Conservation (phyloP, 1,140 invertebrate genomes). For the Diorhabda sublineata region DNA sequence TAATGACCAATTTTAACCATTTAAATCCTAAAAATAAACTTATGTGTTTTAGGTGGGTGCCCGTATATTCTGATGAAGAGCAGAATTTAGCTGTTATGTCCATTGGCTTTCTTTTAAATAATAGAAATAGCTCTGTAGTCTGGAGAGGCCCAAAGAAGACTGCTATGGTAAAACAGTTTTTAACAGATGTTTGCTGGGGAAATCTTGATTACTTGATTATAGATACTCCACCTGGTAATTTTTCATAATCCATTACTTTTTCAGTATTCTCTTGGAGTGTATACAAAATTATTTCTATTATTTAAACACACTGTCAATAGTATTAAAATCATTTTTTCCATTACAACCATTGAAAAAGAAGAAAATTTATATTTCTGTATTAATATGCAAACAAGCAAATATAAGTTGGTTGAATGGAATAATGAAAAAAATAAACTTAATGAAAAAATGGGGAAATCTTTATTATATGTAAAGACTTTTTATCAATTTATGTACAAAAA, state of each 20-base stretch:
- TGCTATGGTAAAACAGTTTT: slow-evolving; percentile 90
- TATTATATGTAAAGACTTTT: no score
- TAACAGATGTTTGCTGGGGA: slow-evolving; percentile 94
- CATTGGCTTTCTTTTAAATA: slow-evolving; percentile 82
- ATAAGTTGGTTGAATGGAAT: no score
- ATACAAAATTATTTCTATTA: no score
- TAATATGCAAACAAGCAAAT: no score
- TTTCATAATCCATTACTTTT: neutral
- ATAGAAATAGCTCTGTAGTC: slow-evolving; percentile 83
- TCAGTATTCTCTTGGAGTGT: neutral
- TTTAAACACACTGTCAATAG: no score
- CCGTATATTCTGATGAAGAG: slow-evolving; percentile 80
- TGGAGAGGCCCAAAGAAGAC: slow-evolving; percentile 96
- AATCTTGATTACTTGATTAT: slow-evolving; percentile 83
- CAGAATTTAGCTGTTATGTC: slow-evolving; percentile 91
- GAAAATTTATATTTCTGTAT: no score
- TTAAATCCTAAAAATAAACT: slow-evolving; percentile 6
- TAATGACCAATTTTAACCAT: neutral
- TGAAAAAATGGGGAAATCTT: no score
- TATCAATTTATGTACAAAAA: no score
- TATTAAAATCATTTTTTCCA: no score
- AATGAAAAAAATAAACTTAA: no score
- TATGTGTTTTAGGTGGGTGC: slow-evolving; percentile 65
- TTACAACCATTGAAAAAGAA: no score
- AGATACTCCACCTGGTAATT: slow-evolving; percentile 82